phyloP scores from a whole-genome alignment of 2,888 invertebrate species.

The Aspidiotus destructor region DNA sequence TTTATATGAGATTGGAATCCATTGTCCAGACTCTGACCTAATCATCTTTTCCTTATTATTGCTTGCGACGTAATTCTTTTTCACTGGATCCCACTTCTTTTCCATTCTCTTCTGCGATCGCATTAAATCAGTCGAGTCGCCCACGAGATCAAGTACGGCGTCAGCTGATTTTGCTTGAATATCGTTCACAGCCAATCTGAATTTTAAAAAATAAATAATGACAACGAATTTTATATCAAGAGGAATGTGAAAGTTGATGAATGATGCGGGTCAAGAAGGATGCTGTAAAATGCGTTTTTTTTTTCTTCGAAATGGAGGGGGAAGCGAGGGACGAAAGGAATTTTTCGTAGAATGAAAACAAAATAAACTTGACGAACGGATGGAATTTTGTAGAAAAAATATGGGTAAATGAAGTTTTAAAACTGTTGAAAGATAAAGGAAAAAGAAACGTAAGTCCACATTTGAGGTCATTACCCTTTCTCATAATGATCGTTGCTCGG shows the following conservation, averaged over 20 bases:
- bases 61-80: conserved; percentile 70
- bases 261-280: not conserved
- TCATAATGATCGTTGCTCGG: conserved; percentile 79
- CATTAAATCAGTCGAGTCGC: conserved; percentile 62
- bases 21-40: conserved; percentile 87
- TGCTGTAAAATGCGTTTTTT: not conserved
- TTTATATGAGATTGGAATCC: conserved; percentile 90
- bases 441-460: not conserved
- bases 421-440: not conserved
- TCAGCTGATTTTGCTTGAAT: conserved; percentile 33
- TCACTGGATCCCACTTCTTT: conserved; percentile 69
- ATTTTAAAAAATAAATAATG: conserved; percentile 8
- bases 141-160: conserved; percentile 60
- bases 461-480: conserved; percentile 50
- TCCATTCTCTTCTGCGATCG: conserved; percentile 42
- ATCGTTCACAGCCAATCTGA: conserved; percentile 27
- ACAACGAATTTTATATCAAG: not conserved
- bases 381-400: not conserved
- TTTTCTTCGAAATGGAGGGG: no score
- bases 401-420: not conserved
- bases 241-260: not conserved
- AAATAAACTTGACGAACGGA: no score
- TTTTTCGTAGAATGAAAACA: no score
- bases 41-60: conserved; percentile 55
- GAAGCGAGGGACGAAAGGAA: no score